Evolutionary conservation across 1,140 invertebrate genomes (phyloP).

Genomic region (Drosophila persimilis): DNA sequence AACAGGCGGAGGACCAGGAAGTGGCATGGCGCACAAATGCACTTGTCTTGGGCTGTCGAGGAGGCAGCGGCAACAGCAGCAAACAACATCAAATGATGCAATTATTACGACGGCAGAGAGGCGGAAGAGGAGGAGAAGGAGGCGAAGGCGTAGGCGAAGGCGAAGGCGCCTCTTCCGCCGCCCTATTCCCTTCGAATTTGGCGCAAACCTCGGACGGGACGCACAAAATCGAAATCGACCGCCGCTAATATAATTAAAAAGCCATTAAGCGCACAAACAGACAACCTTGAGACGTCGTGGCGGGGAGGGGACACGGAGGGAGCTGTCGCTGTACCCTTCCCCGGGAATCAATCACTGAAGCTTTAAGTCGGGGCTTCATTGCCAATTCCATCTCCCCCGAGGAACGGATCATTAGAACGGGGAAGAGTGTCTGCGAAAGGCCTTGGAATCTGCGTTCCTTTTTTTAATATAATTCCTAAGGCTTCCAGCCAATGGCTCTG

Average conservation of each 20-base stretch:
- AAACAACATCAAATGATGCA: slow-evolving; percentile 78
- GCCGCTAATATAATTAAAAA: slow-evolving; percentile 79
- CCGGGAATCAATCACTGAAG: slow-evolving; percentile 31
- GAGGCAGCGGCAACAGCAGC: slow-evolving; percentile 30
- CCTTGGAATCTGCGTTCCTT: slow-evolving; percentile 10
- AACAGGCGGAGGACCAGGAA: slow-evolving; percentile 7
- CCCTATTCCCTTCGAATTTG: slow-evolving; percentile 6
- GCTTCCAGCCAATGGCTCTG: slow-evolving; percentile 48
- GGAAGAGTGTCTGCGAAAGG: slow-evolving; percentile 8
- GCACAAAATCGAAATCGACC: slow-evolving; percentile 58
- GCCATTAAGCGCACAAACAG: slow-evolving; percentile 67
- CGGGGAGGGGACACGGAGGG: background rate
- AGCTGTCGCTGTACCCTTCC: slow-evolving; percentile 2
- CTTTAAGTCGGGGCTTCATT: background rate
- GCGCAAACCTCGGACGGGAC: slow-evolving; percentile 24
- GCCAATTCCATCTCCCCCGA: background rate
- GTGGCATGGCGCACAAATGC: slow-evolving; percentile 40
- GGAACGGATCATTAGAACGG: background rate
- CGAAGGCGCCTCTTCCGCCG: slow-evolving; percentile 3
- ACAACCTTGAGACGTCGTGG: slow-evolving; percentile 57
- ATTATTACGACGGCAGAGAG: slow-evolving; percentile 50
- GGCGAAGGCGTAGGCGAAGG: background rate
- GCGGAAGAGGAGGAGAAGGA: slow-evolving; percentile 1
- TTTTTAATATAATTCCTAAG: slow-evolving; percentile 8
- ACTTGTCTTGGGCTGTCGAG: slow-evolving; percentile 54